Conservation (phyloP, 2,113 vertebrate genomes). For the Pan paniscus region DNA sequence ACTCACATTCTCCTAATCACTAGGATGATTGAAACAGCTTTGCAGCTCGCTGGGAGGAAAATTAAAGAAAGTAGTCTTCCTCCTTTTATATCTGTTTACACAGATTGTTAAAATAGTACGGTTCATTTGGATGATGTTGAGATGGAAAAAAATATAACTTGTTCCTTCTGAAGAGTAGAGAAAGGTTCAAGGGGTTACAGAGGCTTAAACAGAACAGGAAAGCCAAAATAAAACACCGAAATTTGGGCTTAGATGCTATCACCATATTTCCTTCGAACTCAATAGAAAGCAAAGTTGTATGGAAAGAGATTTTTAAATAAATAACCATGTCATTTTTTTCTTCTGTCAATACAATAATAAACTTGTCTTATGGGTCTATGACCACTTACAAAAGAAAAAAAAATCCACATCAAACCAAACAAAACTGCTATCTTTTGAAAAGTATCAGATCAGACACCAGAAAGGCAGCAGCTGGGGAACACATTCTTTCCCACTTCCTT, state of each 20-base stretch:
- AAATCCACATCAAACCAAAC: background rate
- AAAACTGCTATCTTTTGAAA: background rate
- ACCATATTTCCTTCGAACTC: background rate
- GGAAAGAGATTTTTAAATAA: constrained; percentile 5
- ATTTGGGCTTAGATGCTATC: background rate
- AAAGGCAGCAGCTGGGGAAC: background rate
- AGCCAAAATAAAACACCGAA: background rate
- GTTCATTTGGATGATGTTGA: background rate
- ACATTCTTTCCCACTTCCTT: background rate
- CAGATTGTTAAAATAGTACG: background rate
- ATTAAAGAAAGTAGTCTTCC: background rate
- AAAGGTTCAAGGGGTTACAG: background rate
- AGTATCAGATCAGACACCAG: background rate
- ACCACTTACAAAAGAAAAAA: background rate
- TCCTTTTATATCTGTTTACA: constrained; percentile 8
- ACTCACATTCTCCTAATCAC: background rate
- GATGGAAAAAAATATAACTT: background rate
- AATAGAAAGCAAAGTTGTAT: background rate
- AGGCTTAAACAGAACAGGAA: background rate
- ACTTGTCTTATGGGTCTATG: background rate
- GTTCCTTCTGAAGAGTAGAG: constrained; percentile 10
- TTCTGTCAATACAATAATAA: background rate
- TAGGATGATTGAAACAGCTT: background rate
- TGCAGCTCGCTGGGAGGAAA: background rate
- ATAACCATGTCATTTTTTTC: background rate